Base-by-base conservation (phyloP, 1,140 invertebrate species). In the Sycobia sp. region DNA sequence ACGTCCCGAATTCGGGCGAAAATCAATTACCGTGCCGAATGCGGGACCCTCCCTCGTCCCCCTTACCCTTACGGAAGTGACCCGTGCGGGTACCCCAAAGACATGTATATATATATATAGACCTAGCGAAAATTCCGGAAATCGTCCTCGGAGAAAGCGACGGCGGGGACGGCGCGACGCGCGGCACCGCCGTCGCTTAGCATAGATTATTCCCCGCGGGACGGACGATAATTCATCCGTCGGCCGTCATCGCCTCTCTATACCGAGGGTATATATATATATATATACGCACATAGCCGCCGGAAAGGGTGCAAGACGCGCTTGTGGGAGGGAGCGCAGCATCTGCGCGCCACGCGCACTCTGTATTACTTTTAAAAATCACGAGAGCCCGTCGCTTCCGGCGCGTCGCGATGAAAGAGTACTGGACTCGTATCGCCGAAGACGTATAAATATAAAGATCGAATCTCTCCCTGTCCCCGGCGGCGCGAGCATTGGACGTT, bases 221-320 rank as follows among this genome's bases (percentile, higher is more conserved):
- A 18, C 25, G n/a, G n/a, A 50, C 25, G 47, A 63, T 63, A 63
- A 63, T 20, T 63, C 61, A 63, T 63, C 61, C 61, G 61, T 32
- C 61, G 61, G 61, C 18, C 23, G 32, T 46, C 43, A 41, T 4
- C 29, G 29, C 29, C 5, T 32, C 11, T 4, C n/a, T n/a, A n/a
- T n/a, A n/a, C n/a, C n/a, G n/a, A n/a, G n/a, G n/a, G n/a, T n/a
- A n/a, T n/a, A n/a, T n/a, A n/a, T n/a, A n/a, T n/a, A n/a, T 46
- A n/a, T n/a, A n/a, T n/a, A n/a, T n/a, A n/a, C n/a, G n/a, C n/a
- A n/a, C n/a, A n/a, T n/a, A 4, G 29, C 29, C 29, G 29, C 29
- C 29, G 29, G 29, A 51, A 51, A 51, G 49, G 32, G 32, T 51
- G 25, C 43, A n/a, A n/a, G n/a, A n/a, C n/a, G n/a, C 49, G 1